A percentile compares a stretch with the other conserved stretches of the same genome.
Conservation (phyloP, 2,888 invertebrate species). For the Erebia ligea region DNA sequence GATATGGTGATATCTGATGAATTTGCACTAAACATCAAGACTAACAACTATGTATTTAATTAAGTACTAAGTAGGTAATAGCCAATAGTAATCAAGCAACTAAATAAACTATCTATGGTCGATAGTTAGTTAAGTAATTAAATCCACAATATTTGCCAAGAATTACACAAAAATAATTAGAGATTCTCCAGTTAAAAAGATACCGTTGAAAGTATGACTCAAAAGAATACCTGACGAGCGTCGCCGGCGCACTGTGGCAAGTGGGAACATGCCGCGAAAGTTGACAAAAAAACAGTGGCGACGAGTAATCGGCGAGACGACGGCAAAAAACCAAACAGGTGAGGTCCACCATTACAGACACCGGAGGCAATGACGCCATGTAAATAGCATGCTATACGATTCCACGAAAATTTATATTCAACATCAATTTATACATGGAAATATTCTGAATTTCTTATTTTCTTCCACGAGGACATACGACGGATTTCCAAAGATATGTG, state of each 20-base stretch:
- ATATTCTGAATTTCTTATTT: constrained; percentile 6
- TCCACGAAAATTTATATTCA: constrained; percentile 35
- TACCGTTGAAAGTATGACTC: constrained; percentile 14
- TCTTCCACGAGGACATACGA: constrained; percentile 3
- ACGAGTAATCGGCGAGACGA: constrained; percentile 54
- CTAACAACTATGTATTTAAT: background rate
- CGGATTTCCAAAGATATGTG: background rate
- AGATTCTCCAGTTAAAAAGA: background rate
- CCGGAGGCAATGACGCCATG: constrained; percentile 37
- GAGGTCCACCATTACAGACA: constrained; percentile 47
- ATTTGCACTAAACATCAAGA: background rate
- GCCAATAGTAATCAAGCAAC: background rate
- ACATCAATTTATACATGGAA: constrained; percentile 28
- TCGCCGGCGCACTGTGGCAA: constrained; percentile 43
- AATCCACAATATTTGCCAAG: background rate
- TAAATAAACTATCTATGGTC: background rate
- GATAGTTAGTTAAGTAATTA: no score
- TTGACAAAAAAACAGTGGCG: constrained; percentile 71
- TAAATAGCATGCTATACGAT: constrained; percentile 35
- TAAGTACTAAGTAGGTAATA: background rate
- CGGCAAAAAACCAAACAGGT: constrained; percentile 60
- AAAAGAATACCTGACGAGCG: constrained; percentile 34
- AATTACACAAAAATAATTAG: background rate
- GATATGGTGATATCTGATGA: background rate
- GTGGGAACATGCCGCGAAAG: constrained; percentile 67